Percentiles rank a stretch among this genome's conserved stretches.
Conservation (phyloP, 2,888 invertebrate genomes). For the Toxonevra muliebris region DNA sequence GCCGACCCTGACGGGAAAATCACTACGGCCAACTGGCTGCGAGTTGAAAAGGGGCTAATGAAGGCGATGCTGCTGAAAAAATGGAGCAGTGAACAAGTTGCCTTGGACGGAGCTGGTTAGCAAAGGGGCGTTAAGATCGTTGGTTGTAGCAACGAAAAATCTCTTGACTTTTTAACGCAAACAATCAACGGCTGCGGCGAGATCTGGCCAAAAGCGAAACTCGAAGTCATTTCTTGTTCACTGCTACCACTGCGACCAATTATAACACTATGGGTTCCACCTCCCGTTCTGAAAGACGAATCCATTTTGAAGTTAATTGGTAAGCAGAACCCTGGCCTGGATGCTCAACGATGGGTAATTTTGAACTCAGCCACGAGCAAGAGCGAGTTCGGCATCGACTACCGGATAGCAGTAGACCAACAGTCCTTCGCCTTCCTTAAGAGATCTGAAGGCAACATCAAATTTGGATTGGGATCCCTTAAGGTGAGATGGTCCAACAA, state of each 20-base stretch:
- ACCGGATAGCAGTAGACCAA: too few species aligned
- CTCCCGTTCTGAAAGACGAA: too few species aligned
- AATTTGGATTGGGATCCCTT: background rate
- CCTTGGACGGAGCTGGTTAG: constrained; percentile 6
- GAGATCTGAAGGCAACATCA: background rate
- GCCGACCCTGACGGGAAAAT: constrained; percentile 6
- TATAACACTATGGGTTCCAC: too few species aligned
- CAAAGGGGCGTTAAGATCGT: constrained; percentile 14
- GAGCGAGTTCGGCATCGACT: too few species aligned
- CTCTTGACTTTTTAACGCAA: background rate
- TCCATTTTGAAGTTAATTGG: too few species aligned
- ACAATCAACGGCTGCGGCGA: background rate
- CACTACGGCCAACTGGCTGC: constrained; percentile 7
- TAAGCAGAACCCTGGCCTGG: too few species aligned
- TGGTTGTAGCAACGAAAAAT: constrained; percentile 18
- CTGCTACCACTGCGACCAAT: too few species aligned
- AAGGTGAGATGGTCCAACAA: background rate
- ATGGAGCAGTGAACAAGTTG: background rate
- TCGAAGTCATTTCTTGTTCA: background rate
- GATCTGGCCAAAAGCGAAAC: background rate
- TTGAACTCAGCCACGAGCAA: too few species aligned
- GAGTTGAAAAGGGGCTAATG: background rate
- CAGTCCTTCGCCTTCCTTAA: background rate
- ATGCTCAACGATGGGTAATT: too few species aligned
- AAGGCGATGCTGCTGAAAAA: background rate